These are phyloP conservation scores for Troilus luridus DNA, from an alignment of 2,888 invertebrate species.

Conservation along the genomic window DNA sequence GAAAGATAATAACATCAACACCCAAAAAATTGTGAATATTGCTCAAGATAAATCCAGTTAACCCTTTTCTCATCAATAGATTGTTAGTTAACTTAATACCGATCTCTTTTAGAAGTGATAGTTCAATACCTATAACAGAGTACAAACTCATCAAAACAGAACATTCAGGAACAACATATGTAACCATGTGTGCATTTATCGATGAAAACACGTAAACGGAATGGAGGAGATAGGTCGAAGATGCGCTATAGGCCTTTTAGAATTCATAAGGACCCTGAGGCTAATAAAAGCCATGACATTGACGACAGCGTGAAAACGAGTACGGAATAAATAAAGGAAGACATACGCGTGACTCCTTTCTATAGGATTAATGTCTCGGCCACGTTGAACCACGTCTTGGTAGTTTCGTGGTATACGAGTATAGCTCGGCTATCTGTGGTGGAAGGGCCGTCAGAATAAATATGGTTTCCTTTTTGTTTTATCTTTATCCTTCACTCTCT, in stretches of 20 bases:
- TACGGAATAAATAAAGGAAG: slow-evolving; percentile 33
- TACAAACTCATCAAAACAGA: not conserved
- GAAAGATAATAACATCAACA: no score
- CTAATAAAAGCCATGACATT: slow-evolving; percentile 23
- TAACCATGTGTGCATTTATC: not conserved
- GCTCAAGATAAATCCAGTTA: no score
- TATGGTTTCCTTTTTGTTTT: not conserved
- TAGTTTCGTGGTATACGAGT: not conserved
- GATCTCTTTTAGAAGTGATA: no score
- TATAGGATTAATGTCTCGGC: slow-evolving; percentile 20
- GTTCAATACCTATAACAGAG: not conserved
- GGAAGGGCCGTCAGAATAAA: not conserved
- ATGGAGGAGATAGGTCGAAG: not conserved
- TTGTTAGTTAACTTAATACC: no score
- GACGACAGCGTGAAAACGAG: slow-evolving; percentile 24
- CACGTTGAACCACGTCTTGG: not conserved
- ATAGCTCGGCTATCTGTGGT: not conserved
- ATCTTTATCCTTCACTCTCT: not conserved
- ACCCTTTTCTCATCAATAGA: no score
- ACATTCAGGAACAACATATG: not conserved
- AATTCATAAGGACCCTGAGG: not conserved
- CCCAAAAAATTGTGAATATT: no score
- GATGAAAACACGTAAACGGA: not conserved
- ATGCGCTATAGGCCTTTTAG: not conserved
- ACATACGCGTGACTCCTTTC: slow-evolving; percentile 14